Evolutionary conservation across 2,113 vertebrate species (phyloP).

Genomic region (Aspidoscelis tigris): DNA sequence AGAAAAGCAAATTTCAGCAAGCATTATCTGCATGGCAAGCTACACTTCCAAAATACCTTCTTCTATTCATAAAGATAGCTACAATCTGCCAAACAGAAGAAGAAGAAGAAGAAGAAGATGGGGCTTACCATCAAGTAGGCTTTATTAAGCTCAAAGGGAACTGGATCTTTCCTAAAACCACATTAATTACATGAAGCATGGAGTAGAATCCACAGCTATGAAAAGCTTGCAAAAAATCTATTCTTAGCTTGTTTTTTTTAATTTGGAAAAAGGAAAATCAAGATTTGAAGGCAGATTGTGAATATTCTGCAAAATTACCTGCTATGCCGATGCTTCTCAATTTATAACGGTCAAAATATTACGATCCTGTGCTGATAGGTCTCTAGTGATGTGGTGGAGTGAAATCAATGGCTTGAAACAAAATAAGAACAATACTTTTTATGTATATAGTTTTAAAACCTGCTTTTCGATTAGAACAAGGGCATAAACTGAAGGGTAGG

Average conservation of each 20-base stretch:
- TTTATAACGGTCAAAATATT: conserved; percentile 3
- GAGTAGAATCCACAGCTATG: neutral
- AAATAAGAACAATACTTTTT: neutral
- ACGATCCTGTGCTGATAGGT: neutral
- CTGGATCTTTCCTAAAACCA: neutral
- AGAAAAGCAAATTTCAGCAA: no score
- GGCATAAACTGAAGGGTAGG: neutral
- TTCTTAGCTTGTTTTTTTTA: no score
- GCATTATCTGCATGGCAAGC: no score
- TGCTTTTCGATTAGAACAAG: neutral
- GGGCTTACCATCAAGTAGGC: conserved; percentile 1
- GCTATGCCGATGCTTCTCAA: neutral
- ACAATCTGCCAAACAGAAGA: no score
- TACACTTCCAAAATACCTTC: no score
- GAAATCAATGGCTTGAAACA: rapidly evolving
- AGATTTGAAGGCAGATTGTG: neutral
- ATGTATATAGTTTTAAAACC: neutral
- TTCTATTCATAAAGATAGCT: no score
- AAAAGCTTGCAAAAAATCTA: neutral
- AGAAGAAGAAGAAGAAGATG: no score
- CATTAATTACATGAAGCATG: neutral
- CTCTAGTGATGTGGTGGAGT: neutral
- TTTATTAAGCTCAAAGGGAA: neutral
- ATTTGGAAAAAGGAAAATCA: neutral
- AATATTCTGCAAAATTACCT: conserved; percentile 9